phyloP scores from a whole-genome alignment of 2,888 invertebrate species.

The Monochamus alternatus region DNA sequence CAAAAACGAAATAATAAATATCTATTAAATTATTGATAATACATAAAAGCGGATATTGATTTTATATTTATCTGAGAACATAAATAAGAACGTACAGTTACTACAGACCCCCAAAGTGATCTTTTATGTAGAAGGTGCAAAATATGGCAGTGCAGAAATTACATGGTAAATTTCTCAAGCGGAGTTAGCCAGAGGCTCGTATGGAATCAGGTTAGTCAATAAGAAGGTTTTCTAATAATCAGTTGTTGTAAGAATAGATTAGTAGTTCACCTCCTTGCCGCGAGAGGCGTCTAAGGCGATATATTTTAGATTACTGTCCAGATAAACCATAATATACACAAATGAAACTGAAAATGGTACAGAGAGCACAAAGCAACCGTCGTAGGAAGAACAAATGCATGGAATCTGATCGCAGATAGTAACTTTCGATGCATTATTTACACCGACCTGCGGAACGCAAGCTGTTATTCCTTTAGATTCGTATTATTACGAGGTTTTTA shows the following conservation, averaged over 20 bases:
- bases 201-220: constrained; percentile 66
- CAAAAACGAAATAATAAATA: too few species aligned
- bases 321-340: constrained; percentile 56
- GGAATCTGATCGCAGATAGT: constrained; percentile 44
- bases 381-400: constrained; percentile 43
- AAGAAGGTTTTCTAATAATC: constrained; percentile 65
- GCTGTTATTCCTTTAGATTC: constrained; percentile 47
- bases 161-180: constrained; percentile 54
- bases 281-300: constrained; percentile 54
- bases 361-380: constrained; percentile 41
- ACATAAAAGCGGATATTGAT: too few species aligned
- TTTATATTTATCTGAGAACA: too few species aligned
- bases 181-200: constrained; percentile 52
- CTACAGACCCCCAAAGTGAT: not conserved
- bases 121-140: constrained; percentile 52
- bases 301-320: constrained; percentile 44
- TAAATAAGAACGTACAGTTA: too few species aligned
- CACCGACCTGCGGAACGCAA: constrained; percentile 24
- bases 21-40: too few species aligned
- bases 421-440: constrained; percentile 42
- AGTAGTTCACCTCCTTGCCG: constrained; percentile 64
- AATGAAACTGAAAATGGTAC: constrained; percentile 60
- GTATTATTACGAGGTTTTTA: constrained; percentile 43
- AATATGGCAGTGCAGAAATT: constrained; percentile 59
- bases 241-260: constrained; percentile 62